Conservation (phyloP, 2,113 vertebrate genomes). For the Malurus cyaneus region DNA sequence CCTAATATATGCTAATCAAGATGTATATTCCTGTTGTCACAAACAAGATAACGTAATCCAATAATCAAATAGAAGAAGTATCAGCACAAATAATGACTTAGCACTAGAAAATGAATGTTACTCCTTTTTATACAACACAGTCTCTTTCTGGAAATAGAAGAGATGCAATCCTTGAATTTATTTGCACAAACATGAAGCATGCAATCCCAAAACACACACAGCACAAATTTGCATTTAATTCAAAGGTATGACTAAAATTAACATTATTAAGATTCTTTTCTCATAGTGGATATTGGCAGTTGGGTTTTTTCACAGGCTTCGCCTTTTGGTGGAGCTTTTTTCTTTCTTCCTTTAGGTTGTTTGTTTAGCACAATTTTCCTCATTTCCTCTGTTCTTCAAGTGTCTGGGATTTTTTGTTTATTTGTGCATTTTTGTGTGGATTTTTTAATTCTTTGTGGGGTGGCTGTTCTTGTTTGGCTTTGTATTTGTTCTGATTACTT, state of each 20-base stretch:
- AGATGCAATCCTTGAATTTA: background rate
- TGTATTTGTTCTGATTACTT: background rate
- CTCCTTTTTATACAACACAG: background rate
- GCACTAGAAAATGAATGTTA: background rate
- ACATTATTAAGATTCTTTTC: background rate
- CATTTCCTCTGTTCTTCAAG: background rate
- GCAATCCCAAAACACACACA: background rate
- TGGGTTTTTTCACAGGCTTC: background rate
- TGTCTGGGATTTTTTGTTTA: background rate
- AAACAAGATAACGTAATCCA: background rate
- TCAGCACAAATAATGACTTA: background rate
- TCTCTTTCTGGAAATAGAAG: background rate
- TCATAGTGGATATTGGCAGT: background rate
- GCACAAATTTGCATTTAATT: background rate
- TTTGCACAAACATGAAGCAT: background rate
- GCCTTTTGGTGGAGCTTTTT: background rate
- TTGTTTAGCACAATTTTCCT: background rate
- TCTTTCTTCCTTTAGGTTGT: background rate
- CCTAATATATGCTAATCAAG: background rate
- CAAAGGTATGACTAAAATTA: background rate
- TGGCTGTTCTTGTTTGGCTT: background rate
- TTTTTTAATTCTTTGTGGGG: background rate
- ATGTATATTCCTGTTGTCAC: background rate
- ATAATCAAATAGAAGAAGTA: background rate
- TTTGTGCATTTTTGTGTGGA: background rate